Percentiles rank a stretch among this genome's conserved stretches.
These are phyloP conservation scores for Phrynosoma platyrhinos DNA, from an alignment of 2,113 vertebrate genomes.

Conservation along the genomic window DNA sequence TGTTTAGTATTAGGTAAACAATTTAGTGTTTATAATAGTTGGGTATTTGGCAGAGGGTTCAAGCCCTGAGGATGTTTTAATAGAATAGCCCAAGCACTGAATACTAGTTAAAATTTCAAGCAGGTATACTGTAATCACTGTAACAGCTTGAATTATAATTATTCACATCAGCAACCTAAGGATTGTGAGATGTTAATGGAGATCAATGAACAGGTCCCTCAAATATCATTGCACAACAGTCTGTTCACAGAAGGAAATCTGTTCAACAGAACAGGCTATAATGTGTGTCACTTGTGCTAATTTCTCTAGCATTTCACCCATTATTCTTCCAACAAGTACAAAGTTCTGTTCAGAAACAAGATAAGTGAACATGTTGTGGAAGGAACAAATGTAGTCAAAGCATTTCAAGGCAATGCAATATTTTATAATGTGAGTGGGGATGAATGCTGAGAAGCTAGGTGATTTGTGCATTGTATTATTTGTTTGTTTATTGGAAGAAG, in stretches of 20 bases:
- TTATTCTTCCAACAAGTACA: slow-evolving; percentile 22
- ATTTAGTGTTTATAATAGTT: background rate
- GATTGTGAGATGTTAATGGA: slow-evolving; percentile 32
- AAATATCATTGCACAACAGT: slow-evolving; percentile 15
- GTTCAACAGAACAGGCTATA: background rate
- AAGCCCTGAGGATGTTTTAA: slow-evolving; percentile 31
- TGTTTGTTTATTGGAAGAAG: background rate
- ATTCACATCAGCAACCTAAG: slow-evolving; percentile 26
- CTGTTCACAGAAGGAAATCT: slow-evolving; percentile 38
- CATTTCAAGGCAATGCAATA: slow-evolving; percentile 2
- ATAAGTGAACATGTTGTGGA: slow-evolving; percentile 3
- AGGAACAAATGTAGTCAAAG: background rate
- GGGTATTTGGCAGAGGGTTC: background rate
- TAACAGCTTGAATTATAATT: background rate
- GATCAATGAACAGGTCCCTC: slow-evolving; percentile 28
- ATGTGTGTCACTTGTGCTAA: background rate
- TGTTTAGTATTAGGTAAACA: background rate
- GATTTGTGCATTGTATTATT: too few relatives aligned
- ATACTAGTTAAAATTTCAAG: slow-evolving; percentile 3
- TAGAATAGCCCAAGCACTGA: slow-evolving; percentile 37
- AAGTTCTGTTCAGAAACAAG: background rate
- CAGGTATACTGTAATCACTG: background rate
- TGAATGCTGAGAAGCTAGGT: background rate
- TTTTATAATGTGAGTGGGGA: background rate
- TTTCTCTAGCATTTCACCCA: slow-evolving; percentile 24